Base-by-base conservation (phyloP, 2,888 invertebrate species). In the Furcula furcula region DNA sequence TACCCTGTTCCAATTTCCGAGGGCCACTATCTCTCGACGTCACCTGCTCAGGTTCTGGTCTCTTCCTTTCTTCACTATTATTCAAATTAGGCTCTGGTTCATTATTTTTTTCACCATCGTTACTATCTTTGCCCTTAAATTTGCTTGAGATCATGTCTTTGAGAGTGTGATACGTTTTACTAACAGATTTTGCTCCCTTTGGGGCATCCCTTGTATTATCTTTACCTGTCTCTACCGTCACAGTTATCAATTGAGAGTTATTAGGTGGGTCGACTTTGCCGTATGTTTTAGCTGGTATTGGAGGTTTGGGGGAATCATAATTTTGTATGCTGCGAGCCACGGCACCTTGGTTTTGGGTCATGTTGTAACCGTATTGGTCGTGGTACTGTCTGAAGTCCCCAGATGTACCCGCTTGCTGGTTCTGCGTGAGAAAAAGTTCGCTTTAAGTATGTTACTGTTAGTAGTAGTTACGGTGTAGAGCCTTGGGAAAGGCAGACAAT, bases 131-230 rank as follows among this genome's bases (percentile, higher is more conserved):
- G 55, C 90, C 92, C 59, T 93, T 93, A 72, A 95, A 95, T 61
- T 93, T 91, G 71, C 93, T 94, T 12, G 94, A 94, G 65, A 95
- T 94, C 90, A 95, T 94, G 62, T 95, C 95, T 86, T 94, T 95
- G 43, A 95, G 91, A 3, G 95, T 94, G 70, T 95, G 93, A 65
- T 95, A 95, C 0, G 95, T 95, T 77, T 94, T 93, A 27, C 93
- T 92, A 38, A 94, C 91, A n/a, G 93, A 91, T 70, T 93, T 92
- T 28, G 89, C 82, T 34, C 84, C 90, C 70, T 91, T 91, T 0
- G 85, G 90, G 0, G 90, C 85, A 53, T 91, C 91, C 62, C 87
- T 86, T 9, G 87, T 89, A 21, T 76, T 88, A 34, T 91, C 91
- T 65, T 91, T 92, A 1, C 85, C 89, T 13, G 90, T 88, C 76